phyloP scores from a whole-genome alignment of 2,113 vertebrate genomes.

The Pampusana beccarii region DNA sequence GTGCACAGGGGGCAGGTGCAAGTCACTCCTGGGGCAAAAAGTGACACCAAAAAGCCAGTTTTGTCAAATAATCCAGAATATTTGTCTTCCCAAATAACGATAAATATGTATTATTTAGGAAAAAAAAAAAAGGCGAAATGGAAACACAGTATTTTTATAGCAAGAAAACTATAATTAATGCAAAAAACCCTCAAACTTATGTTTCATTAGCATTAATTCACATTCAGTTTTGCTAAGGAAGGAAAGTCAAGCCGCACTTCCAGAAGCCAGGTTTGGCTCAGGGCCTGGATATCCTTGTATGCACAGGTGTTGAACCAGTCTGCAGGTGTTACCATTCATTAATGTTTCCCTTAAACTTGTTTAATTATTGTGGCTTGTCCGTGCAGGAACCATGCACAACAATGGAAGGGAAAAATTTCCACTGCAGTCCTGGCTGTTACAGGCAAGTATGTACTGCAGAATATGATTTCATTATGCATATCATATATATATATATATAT shows the following conservation, averaged over 20 bases:
- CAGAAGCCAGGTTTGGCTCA: neutral
- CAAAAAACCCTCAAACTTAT: neutral
- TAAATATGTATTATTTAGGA: neutral
- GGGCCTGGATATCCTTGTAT: neutral
- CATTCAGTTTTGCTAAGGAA: neutral
- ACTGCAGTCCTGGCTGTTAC: too few species aligned
- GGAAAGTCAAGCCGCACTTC: neutral
- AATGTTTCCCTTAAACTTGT: neutral
- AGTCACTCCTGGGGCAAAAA: constrained; percentile 67
- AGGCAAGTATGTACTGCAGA: fast-evolving
- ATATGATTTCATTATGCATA: fast-evolving
- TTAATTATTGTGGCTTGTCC: neutral
- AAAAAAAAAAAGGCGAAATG: neutral
- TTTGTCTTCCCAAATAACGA: neutral
- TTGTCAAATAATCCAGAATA: neutral
- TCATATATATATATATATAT: too few species aligned
- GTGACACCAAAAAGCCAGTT: neutral
- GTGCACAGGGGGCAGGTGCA: constrained; percentile 94
- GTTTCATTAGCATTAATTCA: neutral
- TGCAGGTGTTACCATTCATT: neutral
- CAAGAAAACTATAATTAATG: neutral
- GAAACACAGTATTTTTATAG: neutral
- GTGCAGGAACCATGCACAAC: fast-evolving
- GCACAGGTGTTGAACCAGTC: neutral
- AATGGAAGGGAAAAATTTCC: neutral